These are phyloP conservation scores for Haliaeetus leucogaster DNA, from an alignment of 2,113 vertebrate genomes.

Conservation along the genomic window DNA sequence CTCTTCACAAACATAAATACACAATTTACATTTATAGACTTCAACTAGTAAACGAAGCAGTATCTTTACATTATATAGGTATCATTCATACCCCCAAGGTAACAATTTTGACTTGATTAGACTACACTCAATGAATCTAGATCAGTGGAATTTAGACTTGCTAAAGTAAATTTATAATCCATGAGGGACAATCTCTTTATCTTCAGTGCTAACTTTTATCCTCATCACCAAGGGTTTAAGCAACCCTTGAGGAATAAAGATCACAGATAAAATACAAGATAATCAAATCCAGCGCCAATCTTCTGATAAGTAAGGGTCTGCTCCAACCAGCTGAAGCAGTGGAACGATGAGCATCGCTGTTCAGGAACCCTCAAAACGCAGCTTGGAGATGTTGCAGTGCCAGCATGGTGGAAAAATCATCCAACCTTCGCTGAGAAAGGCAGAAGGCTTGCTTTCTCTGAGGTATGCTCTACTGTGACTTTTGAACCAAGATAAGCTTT, in stretches of 20 bases:
- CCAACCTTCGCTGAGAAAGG: background rate
- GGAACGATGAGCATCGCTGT: accelerated
- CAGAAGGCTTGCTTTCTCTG: background rate
- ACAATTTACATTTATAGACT: background rate
- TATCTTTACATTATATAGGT: background rate
- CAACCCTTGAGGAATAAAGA: background rate
- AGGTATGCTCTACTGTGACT: background rate
- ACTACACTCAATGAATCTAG: background rate
- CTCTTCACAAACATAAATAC: background rate
- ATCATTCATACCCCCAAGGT: background rate
- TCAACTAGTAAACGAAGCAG: background rate
- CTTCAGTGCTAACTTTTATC: background rate
- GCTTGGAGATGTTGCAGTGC: background rate
- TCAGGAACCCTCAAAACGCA: accelerated
- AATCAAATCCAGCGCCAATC: background rate
- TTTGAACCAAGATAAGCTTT: background rate
- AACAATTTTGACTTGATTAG: background rate
- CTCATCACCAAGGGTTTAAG: background rate
- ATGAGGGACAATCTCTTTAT: background rate
- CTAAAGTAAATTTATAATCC: background rate
- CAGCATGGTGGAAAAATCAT: background rate
- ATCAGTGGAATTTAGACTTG: background rate
- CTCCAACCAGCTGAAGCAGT: background rate
- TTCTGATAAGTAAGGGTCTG: background rate
- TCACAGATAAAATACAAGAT: background rate